Base-by-base conservation (phyloP, 2,797 vertebrate species). In the Phrynocephalus vlangalii region DNA sequence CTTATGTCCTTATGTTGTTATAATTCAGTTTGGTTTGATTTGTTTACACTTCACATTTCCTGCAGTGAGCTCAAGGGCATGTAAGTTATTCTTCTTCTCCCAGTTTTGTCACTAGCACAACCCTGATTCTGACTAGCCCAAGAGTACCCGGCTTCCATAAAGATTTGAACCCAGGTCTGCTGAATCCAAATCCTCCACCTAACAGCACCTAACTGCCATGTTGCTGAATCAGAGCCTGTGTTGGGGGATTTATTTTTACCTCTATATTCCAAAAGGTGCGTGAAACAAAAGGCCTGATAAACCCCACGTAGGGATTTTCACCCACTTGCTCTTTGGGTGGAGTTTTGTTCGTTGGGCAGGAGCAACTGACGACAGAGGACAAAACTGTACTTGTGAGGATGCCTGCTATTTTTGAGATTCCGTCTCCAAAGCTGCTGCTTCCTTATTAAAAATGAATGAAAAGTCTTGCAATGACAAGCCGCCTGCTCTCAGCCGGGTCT, bases 401-500 rank as follows among this genome's bases (percentile, higher is more conserved):
- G 33, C 73, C 82, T 24, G 16, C 63, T 68, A 56, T 77, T 18
- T 87, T 85, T 79, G 56, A 48, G 60, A 73, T 91, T 22, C n/a
- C 70, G 1, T 68, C 82, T 79, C 87, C 18, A 66, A 28, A 88
- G 80, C 28, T 16, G 68, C 67, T 84, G 5, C 38, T 11, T 79
- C 77, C n/a, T 87, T 44, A 67, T 92, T 83, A 89, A 73, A 90
- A 56, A 18, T 79, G 90, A 52, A 92, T 77, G 70, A 85, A 82
- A 28, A 85, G 28, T 15, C 81, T 66, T 76, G 44, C 26, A 83
- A 70, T 26, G 33, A 30, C 7, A 78, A n/a, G 52, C 85, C 68
- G 18, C 44, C 60, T 13, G 38, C 18, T 82, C 48, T 68, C 20
- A 20, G 52, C 0, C 0, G 5, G 60, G 73, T 5, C 63, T 1